phyloP scores from a whole-genome alignment of 2,113 vertebrate species.

The Pteronura brasiliensis region DNA sequence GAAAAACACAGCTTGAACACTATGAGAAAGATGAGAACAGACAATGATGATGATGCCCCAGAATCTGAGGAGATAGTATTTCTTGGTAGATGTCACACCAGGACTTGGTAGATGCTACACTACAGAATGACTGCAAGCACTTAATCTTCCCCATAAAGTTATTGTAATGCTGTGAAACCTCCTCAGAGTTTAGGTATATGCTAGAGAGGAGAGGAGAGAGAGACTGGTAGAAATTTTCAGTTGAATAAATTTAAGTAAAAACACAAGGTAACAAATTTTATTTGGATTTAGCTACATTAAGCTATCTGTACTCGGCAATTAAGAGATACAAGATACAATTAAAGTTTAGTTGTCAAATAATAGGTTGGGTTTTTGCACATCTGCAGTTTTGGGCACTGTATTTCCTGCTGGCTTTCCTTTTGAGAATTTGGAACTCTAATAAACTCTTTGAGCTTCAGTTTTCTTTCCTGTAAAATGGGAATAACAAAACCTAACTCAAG shows the following conservation, averaged over 20 bases:
- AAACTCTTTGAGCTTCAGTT: neutral
- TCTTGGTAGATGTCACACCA: neutral
- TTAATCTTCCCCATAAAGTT: neutral
- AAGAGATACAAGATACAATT: neutral
- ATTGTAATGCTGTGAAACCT: neutral
- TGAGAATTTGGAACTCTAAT: neutral
- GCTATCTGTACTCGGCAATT: neutral
- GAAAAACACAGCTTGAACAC: neutral
- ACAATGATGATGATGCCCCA: neutral
- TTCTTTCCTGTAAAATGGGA: neutral
- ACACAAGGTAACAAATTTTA: neutral
- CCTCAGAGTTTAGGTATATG: neutral
- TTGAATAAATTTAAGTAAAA: neutral
- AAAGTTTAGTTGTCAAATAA: neutral
- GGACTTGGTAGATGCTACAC: neutral
- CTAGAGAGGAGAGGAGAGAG: neutral
- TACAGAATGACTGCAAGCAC: neutral
- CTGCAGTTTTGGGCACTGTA: neutral
- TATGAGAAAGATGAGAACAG: neutral
- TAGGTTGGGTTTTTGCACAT: neutral
- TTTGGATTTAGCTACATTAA: neutral
- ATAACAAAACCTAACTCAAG: neutral
- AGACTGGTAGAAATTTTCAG: neutral
- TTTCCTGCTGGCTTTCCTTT: neutral
- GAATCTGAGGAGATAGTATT: neutral